Evolutionary conservation across 1,140 invertebrate genomes (phyloP), one percentile per base, ranked within the genome.

Genomic region (Ptiloglossa arizonensis): DNA sequence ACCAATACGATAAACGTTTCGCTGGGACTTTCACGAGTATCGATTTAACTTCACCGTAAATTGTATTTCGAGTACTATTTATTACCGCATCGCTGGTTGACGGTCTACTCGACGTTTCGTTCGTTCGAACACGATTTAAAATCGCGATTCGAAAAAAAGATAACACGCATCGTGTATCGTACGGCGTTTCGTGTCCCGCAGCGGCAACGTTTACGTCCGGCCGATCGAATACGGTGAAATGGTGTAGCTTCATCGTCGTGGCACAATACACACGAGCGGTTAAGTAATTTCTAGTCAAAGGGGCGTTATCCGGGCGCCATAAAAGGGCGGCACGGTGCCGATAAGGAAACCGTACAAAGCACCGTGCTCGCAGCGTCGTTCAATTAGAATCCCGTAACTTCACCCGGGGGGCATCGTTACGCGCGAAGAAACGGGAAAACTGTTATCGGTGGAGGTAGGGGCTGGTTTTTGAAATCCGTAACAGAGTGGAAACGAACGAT

Each of bases 211-310:
- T 52, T 59, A 48, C 24, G 44, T 38, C n/a, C 64, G 67, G 68
- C 27, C 48, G 44, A 82, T 74, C 82, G 62, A 66, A 46, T 89
- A 81, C 80, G 79, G 69, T 85, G 79, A 80, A 82, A 85, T 83
- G 83, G 81, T 86, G 81, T 76, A 79, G 80, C 81, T 81, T 79
- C 87, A 87, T 88, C 83, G 86, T 86, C 80, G 82, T 60, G 57
- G 56, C 63, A 71, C 79, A 76, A 89, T 82, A 81, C 64, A 85
- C 56, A 80, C 77, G 72, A 83, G 68, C 71, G 82, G 85, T 88
- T 87, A 87, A 80, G 86, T 77, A 80, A 74, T 80, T 82, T 72
- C 81, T 32, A 79, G 67, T 46, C 76, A 44, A 81, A 81, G 72
- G 17, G n/a, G 35, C 44, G 46, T 35, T 78, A 22, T 77, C 44